Conservation (phyloP, 2,888 invertebrate species). For the Eurytoma adleriae region DNA sequence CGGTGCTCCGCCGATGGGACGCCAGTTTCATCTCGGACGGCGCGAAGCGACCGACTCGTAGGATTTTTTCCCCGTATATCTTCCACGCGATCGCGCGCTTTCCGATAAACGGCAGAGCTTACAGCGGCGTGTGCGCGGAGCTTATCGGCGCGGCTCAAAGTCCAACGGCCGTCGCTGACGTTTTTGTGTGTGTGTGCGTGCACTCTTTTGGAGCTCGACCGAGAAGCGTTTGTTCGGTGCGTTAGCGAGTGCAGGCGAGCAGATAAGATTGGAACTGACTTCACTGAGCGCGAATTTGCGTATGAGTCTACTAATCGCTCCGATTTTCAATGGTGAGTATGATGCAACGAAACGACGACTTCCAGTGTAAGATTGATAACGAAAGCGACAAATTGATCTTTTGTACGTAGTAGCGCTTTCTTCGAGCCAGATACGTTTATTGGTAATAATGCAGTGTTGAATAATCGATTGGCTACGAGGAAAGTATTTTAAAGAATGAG, state of each 20-base stretch:
- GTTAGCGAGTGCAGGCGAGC: neutral
- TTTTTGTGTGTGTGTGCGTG: neutral
- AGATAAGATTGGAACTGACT: conserved; percentile 22
- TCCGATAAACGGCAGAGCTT: neutral
- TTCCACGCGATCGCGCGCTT: too few species aligned
- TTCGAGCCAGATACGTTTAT: too few species aligned
- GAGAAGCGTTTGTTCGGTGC: neutral
- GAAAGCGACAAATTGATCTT: too few species aligned
- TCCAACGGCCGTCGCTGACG: neutral
- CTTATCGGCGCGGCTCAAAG: neutral
- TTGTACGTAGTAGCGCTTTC: too few species aligned
- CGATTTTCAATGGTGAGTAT: too few species aligned
- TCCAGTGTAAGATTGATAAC: too few species aligned
- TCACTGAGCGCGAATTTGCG: too few species aligned
- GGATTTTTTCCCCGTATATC: neutral
- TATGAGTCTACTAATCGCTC: too few species aligned
- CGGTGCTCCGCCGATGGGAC: conserved; percentile 22
- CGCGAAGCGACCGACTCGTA: conserved; percentile 15
- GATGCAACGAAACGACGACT: too few species aligned
- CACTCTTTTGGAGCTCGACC: neutral
- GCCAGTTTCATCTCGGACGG: conserved; percentile 40
- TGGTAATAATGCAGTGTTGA: neutral
- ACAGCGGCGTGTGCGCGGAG: neutral
- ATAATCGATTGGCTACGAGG: neutral
- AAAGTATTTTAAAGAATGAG: neutral